Evolutionary conservation across 2,888 invertebrate species (phyloP), one percentile per base, ranked within the genome.

Genomic region (Acronicta alni): DNA sequence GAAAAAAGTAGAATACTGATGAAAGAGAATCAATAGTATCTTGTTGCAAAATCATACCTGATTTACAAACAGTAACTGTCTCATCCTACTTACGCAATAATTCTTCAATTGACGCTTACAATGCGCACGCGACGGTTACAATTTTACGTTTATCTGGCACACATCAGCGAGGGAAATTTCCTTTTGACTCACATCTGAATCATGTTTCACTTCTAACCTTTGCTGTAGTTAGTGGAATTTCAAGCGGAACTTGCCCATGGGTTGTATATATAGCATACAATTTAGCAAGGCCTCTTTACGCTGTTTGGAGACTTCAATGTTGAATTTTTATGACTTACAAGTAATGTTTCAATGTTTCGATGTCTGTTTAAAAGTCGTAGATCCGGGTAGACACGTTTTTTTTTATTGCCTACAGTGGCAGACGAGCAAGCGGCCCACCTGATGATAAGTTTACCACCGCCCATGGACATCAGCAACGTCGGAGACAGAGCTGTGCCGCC

Each of bases 171-270:
- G 44, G 67, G 9, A 68, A 66, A 53, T 72, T 68, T 68, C 67
- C 67, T 72, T 68, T 55, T 72, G 59, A 68, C 67, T 68, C 67
- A 71, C 52, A 55, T 45, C 41, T 52, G 72, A 59, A 72, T 68
- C 67, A 71, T 52, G 17, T 37, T 52, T 47, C 23, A 30, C 23
- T 64, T 63, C 46, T 41, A 62, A 49, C 42, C 47, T 57, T 35
- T 44, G 44, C 17, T 52, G 15, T 49, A 8, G 42, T 55, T 49
- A 26, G 37, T 20, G 10, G 23, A 38, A 38, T 9, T 48, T 35
- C 32, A 56, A 14, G 57, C 44, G 48, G 45, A 57, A 67, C 47
- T 48, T 37, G 37, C 30, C 7, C n/a, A 17, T 32, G 14, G 8
- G 38, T 35, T 23, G 35, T 44, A n/a, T 2, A 7, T 2, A 20